A percentile compares a stretch with the other conserved stretches of the same genome.
These are phyloP conservation scores for Artemia sinica DNA, from an alignment of 2,888 invertebrate genomes.

Conservation along the genomic window DNA sequence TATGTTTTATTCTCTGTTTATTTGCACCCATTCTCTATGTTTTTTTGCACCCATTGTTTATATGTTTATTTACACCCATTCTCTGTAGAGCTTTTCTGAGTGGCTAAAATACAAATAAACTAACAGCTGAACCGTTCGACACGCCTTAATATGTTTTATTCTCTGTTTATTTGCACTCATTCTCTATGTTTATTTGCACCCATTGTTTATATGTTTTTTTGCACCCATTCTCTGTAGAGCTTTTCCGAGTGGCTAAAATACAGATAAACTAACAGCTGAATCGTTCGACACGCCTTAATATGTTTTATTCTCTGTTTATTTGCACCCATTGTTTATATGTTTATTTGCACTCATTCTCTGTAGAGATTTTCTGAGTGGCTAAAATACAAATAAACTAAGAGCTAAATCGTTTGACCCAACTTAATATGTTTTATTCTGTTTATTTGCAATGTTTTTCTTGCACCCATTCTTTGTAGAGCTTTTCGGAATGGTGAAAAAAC, in stretches of 20 bases:
- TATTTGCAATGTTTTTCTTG: too few relatives aligned
- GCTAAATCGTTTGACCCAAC: conserved; percentile 15
- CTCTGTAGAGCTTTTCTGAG: conserved; percentile 70
- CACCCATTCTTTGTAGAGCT: conserved; percentile 77
- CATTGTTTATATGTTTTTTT: conserved; percentile 37
- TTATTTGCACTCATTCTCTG: conserved; percentile 84
- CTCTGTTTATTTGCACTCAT: background rate
- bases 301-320: too few relatives aligned
- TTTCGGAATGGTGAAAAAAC: conserved; percentile 59
- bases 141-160: conserved; percentile 2
- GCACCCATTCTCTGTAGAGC: too few relatives aligned
- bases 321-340: too few relatives aligned
- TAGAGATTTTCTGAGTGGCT: conserved; percentile 75
- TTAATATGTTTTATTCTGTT: background rate
- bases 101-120: conserved; percentile 42
- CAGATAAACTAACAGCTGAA: too few relatives aligned
- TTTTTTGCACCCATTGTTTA: too few relatives aligned
- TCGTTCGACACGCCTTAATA: too few relatives aligned
- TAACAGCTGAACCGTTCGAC: conserved; percentile 4
- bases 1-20: background rate
- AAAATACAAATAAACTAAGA: conserved; percentile 30
- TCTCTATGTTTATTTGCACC: conserved; percentile 40
- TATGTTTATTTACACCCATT: too few relatives aligned
- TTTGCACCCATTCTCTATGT: conserved; percentile 11
- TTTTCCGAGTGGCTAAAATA: too few relatives aligned